Evolutionary conservation across 2,888 invertebrate species (phyloP).

Genomic region (Arctia plantaginis): DNA sequence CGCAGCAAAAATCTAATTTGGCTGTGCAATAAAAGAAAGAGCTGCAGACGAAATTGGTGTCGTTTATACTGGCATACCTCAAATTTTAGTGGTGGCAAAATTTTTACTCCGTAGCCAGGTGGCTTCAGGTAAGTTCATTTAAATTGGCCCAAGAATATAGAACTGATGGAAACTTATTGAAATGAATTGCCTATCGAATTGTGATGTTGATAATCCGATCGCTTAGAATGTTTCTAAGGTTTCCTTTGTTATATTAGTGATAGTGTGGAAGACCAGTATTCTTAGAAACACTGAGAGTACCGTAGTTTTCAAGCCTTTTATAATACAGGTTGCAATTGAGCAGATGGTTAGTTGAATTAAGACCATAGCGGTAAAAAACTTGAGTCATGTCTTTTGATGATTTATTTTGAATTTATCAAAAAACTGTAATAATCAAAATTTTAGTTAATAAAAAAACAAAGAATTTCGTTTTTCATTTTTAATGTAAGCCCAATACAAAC

Average conservation of each 20-base stretch:
- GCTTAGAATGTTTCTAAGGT: background rate
- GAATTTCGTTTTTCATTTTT: too few relatives aligned
- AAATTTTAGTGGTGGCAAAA: conserved; percentile 39
- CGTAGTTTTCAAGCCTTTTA: background rate
- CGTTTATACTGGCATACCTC: conserved; percentile 38
- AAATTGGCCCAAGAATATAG: background rate
- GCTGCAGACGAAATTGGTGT: conserved; percentile 53
- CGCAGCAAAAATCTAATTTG: conserved; percentile 72
- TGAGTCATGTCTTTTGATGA: too few relatives aligned
- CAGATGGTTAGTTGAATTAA: background rate
- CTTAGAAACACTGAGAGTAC: background rate
- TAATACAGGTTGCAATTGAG: background rate
- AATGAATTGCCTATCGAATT: background rate
- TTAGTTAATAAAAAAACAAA: too few relatives aligned
- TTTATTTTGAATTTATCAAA: too few relatives aligned
- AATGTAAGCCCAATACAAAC: too few relatives aligned
- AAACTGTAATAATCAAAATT: too few relatives aligned
- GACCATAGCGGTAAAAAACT: background rate
- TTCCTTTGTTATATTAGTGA: background rate
- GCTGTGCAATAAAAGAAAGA: conserved; percentile 71
- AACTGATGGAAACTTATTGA: background rate
- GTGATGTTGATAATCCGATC: background rate
- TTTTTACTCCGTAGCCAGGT: conserved; percentile 27
- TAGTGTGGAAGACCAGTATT: background rate
- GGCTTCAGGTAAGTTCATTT: background rate